Percentiles rank a stretch among this genome's conserved stretches.
Evolutionary conservation across 2,888 invertebrate genomes (phyloP).

Genomic region (Drosophila mimetica): DNA sequence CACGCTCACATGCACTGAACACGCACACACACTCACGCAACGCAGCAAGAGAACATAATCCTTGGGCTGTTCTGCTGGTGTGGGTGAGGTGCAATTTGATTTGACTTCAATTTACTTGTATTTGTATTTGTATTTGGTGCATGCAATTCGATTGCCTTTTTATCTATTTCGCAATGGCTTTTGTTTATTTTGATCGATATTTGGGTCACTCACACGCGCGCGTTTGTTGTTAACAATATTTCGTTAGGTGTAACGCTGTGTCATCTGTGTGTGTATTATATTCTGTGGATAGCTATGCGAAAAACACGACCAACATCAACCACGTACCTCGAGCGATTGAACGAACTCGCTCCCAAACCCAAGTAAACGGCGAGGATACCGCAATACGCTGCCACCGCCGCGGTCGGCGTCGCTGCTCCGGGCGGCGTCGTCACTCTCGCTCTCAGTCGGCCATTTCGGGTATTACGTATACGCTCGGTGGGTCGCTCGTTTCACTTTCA

Average conservation of each 20-base stretch:
- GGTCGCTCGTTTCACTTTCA: constrained; percentile 70
- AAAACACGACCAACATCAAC: constrained; percentile 84
- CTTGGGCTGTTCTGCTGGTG: constrained; percentile 82
- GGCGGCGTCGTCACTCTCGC: constrained; percentile 65
- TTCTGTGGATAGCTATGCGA: constrained; percentile 63
- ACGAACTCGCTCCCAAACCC: no score
- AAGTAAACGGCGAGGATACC: constrained; percentile 84
- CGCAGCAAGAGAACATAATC: constrained; percentile 83
- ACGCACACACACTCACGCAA: constrained; percentile 60
- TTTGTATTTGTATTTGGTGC: constrained; percentile 16
- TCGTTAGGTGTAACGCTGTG: constrained; percentile 46
- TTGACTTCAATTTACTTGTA: constrained; percentile 23
- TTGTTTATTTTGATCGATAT: constrained; percentile 43
- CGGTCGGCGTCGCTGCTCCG: constrained; percentile 29
- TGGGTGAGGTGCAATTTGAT: constrained; percentile 31
- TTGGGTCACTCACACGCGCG: constrained; percentile 43
- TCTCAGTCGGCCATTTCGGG: constrained; percentile 58
- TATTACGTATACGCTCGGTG: constrained; percentile 69
- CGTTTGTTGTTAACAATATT: constrained; percentile 59
- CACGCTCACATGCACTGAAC: constrained; percentile 2
- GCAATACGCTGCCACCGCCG: constrained; percentile 57
- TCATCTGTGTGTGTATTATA: constrained; percentile 20
- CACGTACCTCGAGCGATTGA: constrained; percentile 85
- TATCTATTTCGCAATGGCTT: constrained; percentile 40
- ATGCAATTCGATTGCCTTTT: constrained; percentile 36